Evolutionary conservation across 2,113 vertebrate species (phyloP), one percentile per base, ranked within the genome.

Genomic region (Potamarius usumacintae): DNA sequence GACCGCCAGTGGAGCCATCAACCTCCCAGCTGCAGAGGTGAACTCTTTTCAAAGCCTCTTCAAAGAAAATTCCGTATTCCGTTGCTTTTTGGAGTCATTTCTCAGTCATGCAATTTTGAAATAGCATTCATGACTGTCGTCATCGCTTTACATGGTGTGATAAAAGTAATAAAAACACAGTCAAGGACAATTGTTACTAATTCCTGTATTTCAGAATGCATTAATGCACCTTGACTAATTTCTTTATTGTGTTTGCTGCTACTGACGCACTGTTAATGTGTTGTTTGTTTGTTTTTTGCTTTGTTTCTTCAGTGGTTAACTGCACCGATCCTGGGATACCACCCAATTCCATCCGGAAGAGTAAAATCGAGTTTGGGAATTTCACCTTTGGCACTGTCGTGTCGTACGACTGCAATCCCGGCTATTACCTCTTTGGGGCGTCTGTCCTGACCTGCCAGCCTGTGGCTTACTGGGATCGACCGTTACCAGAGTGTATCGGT

Each of bases 351-450:
- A 99, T 99, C 92, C 94, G 98, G 91, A 97, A 99, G 95, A 99
- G 98, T 91, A 99, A 99, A 95, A 99, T 98, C 0, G 98, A 99
- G 91, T 97, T 99, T 27, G 98, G 98, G 22, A 99, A 99, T 95
- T 99, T 99, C 86, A 99, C 98, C 0, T 99, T 97, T 18, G 98
- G 98, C 71, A 99, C 97, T 8, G 97, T 99, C 76, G 98, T 99
- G 83, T 99, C 99, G 92, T 99, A 97, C 83, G 97, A 98, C 94
- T 99, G 98, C 90, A 99, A 97, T 93, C 97, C 98, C n/a, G 98
- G 98, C 80, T 97, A 98, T 93, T 97, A 96, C 94, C 95, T 99
- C 90, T 99, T 99, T 88, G 98, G 98, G 42, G 99, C 98, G 82
- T 97, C 98, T 0, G 95, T 99, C 90, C 96, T 99, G 89, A 96